These are phyloP conservation scores for Sussaba pulchella DNA, from an alignment of 2,888 invertebrate species.

Conservation along the genomic window DNA sequence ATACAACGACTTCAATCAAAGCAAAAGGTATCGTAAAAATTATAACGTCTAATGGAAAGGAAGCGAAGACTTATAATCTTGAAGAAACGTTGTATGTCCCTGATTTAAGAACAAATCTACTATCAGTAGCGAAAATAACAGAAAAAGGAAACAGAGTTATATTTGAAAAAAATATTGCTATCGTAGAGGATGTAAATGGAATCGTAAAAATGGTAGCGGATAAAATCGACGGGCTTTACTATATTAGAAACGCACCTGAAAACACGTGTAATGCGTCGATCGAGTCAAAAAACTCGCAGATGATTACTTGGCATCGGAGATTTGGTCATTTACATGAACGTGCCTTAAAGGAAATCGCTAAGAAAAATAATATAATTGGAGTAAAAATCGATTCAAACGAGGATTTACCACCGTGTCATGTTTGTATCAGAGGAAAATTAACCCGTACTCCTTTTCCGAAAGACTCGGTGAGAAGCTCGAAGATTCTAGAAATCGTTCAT, in stretches of 20 bases:
- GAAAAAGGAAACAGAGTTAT: conserved; percentile 57
- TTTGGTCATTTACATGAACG: conserved; percentile 42
- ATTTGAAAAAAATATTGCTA: conserved; percentile 57
- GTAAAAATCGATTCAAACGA: conserved; percentile 2
- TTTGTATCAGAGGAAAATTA: conserved; percentile 37
- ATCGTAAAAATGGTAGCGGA: no score
- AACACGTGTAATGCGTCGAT: no score
- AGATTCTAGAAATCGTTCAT: conserved; percentile 67
- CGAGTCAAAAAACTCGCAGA: no score
- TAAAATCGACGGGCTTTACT: no score
- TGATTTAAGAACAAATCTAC: conserved; percentile 62
- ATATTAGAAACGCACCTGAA: no score
- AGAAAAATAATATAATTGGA: conserved; percentile 4
- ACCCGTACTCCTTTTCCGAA: conserved; percentile 5
- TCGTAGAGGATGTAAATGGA: conserved; percentile 55
- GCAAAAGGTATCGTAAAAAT: conserved; percentile 46
- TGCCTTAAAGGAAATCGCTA: conserved; percentile 1
- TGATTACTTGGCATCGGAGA: no score
- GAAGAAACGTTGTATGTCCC: conserved; percentile 39
- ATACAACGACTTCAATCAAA: conserved; percentile 17
- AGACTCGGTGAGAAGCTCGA: conserved; percentile 4
- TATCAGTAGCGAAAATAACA: conserved; percentile 68
- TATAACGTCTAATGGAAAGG: not conserved
- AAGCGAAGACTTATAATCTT: not conserved
- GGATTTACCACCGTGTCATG: conserved; percentile 26